These are phyloP conservation scores for Callyntrura sp. DNA, from an alignment of 2,888 invertebrate genomes.

Conservation along the genomic window DNA sequence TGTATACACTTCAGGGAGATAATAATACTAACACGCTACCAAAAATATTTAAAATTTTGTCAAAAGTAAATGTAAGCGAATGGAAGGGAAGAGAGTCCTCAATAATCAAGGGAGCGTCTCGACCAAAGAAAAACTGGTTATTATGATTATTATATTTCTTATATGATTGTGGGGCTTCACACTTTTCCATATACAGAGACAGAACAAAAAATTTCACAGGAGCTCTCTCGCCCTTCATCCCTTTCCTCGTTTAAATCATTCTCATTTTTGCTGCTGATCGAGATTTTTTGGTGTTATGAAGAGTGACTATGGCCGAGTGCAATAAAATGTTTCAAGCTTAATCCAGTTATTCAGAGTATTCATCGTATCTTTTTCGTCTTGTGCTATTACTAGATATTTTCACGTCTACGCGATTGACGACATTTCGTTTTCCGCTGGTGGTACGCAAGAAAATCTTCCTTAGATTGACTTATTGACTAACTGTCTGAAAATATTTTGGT, in stretches of 20 bases:
- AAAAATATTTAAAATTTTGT: background rate
- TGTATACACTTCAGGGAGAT: constrained; percentile 10
- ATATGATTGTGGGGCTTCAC: background rate
- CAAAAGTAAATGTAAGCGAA: no score
- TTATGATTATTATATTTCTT: background rate
- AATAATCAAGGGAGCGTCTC: constrained; percentile 33
- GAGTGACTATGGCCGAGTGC: constrained; percentile 49
- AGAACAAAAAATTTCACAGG: constrained; percentile 32
- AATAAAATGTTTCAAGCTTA: constrained; percentile 64
- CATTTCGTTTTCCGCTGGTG: background rate
- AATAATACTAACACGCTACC: background rate
- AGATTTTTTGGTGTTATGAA: constrained; percentile 10
- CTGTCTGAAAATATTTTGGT: no score
- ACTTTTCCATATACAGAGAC: constrained; percentile 25
- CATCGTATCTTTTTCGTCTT: no score
- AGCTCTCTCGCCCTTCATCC: background rate
- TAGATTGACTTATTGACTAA: background rate
- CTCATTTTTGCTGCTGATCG: constrained; percentile 6
- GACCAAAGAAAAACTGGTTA: background rate
- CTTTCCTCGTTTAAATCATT: background rate
- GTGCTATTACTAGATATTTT: background rate
- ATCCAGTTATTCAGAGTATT: constrained; percentile 65
- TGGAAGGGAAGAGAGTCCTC: background rate
- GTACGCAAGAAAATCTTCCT: background rate
- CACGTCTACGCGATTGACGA: no score